Percentiles rank a stretch among this genome's conserved stretches.
These are phyloP conservation scores for Aythya baeri DNA, from an alignment of 2,113 vertebrate species.

Conservation along the genomic window DNA sequence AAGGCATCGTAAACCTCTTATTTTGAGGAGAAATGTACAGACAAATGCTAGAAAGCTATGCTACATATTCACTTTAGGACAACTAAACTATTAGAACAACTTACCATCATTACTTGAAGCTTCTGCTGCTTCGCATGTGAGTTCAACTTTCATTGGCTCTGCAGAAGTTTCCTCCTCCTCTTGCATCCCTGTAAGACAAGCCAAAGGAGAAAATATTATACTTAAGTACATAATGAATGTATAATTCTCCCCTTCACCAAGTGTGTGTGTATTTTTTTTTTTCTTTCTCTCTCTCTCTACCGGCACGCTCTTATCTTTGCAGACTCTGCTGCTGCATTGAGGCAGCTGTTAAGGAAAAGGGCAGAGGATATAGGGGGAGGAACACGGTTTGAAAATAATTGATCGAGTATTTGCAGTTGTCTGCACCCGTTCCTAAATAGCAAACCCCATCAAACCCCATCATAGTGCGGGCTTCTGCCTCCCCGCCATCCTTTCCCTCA, in stretches of 20 bases:
- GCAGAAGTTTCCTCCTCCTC: slow-evolving; percentile 15
- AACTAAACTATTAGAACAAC: background rate
- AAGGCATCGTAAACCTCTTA: background rate
- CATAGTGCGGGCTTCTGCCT: background rate
- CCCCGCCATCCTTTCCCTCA: background rate
- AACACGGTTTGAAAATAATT: background rate
- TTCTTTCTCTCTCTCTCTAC: background rate
- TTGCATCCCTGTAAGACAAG: slow-evolving; percentile 39
- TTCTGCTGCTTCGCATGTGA: slow-evolving; percentile 23
- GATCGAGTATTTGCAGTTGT: background rate
- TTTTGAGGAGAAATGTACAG: background rate
- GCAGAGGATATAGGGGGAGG: background rate
- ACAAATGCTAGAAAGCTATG: background rate
- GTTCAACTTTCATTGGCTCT: slow-evolving; percentile 55
- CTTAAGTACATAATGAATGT: background rate
- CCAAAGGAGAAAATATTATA: slow-evolving; percentile 21
- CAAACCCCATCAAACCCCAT: background rate
- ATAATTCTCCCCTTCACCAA: slow-evolving; percentile 3
- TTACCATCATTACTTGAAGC: slow-evolving; percentile 71
- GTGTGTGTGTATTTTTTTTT: background rate
- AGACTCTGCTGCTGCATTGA: background rate
- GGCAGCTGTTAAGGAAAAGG: background rate
- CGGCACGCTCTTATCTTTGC: background rate
- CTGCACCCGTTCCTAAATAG: background rate
- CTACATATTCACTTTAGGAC: background rate